Conservation (phyloP, 1,140 invertebrate genomes). For the Drosophila ohnishii region DNA sequence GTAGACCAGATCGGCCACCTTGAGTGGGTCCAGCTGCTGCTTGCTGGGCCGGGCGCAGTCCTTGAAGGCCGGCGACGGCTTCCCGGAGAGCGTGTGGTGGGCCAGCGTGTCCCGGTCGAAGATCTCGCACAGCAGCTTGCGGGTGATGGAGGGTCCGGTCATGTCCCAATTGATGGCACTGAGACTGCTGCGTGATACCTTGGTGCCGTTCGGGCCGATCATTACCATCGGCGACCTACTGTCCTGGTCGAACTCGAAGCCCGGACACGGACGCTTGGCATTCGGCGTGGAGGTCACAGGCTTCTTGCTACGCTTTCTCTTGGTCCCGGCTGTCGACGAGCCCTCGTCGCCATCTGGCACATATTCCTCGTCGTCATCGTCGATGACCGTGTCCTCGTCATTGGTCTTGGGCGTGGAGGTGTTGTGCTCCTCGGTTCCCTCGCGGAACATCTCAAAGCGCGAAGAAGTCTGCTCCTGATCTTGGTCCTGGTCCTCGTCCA, state of each 20-base stretch:
- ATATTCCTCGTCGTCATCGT: slow-evolving; percentile 61
- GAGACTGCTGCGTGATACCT: slow-evolving; percentile 51
- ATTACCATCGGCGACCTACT: slow-evolving; percentile 40
- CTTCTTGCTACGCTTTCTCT: slow-evolving; percentile 46
- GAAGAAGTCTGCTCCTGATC: slow-evolving; percentile 12
- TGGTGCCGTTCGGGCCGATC: slow-evolving; percentile 79
- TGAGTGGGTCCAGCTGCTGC: slow-evolving; percentile 71
- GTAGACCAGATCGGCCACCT: slow-evolving; percentile 81
- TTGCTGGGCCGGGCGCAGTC: slow-evolving; percentile 71
- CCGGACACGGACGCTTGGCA: slow-evolving; percentile 19
- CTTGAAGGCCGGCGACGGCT: slow-evolving; percentile 81
- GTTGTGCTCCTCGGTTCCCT: slow-evolving; percentile 53
- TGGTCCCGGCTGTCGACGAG: slow-evolving; percentile 10
- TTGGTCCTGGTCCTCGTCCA: slow-evolving; percentile 37
- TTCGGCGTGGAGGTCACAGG: slow-evolving; percentile 50
- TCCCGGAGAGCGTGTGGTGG: slow-evolving; percentile 82
- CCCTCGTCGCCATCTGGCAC: slow-evolving; percentile 30
- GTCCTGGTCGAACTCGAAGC: slow-evolving; percentile 58
- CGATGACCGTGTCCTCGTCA: slow-evolving; percentile 35
- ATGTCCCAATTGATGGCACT: slow-evolving; percentile 73
- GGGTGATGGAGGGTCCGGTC: slow-evolving; percentile 75
- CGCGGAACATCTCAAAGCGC: slow-evolving; percentile 40
- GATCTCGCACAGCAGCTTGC: slow-evolving; percentile 79
- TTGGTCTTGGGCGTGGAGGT: slow-evolving; percentile 63
- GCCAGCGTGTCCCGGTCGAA: slow-evolving; percentile 77